Evolutionary conservation across 1,140 invertebrate species (phyloP).

Genomic region (Zaprionus gabonicus): DNA sequence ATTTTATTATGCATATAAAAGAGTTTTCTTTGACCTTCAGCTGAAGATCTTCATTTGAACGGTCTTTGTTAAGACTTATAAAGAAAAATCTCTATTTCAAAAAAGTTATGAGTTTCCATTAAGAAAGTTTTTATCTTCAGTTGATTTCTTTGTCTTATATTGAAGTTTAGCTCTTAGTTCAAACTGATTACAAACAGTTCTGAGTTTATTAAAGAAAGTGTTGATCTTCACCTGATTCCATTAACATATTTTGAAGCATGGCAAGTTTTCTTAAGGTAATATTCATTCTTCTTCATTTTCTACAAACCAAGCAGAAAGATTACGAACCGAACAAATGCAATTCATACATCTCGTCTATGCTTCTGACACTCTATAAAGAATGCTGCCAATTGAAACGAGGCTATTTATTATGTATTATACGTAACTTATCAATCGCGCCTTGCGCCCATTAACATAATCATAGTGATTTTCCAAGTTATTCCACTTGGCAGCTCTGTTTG

Average conservation of each 20-base stretch:
- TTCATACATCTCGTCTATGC: background rate
- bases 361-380: background rate
- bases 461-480: conserved; percentile 5
- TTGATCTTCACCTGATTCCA: background rate
- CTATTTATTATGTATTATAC: conserved; percentile 14
- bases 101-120: no score
- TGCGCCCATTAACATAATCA: conserved; percentile 7
- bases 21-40: no score
- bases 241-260: background rate
- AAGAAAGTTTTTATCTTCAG: no score
- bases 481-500: conserved; percentile 16
- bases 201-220: no score
- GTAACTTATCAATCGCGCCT: conserved; percentile 14
- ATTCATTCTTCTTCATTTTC: background rate
- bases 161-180: no score
- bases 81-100: no score
- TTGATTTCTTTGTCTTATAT: no score
- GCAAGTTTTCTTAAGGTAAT: background rate
- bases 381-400: conserved; percentile 1
- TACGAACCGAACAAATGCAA: background rate
- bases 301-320: background rate
- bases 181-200: no score
- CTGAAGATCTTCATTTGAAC: background rate
- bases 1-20: no score
- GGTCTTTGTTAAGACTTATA: no score